Conservation (phyloP, 2,113 vertebrate species). For the Pteronura brasiliensis region DNA sequence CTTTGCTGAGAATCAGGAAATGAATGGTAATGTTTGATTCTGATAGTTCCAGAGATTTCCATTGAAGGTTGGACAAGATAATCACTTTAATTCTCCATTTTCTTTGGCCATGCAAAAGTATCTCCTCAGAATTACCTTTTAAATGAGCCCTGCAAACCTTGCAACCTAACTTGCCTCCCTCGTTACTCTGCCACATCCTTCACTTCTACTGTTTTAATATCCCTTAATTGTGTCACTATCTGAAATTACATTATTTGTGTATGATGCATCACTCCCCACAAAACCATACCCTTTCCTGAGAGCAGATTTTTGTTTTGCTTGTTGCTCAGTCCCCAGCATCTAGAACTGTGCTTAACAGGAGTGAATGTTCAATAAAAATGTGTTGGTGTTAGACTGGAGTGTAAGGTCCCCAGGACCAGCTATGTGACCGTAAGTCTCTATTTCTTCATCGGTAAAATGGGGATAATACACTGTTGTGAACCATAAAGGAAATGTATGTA, state of each 20-base stretch:
- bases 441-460: background rate
- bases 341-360: background rate
- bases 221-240: background rate
- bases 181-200: background rate
- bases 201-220: background rate
- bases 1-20: background rate
- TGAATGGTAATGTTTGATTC: conserved; percentile 21
- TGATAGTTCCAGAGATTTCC: conserved; percentile 33
- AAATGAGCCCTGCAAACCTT: background rate
- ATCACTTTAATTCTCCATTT: conserved; percentile 14
- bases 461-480: background rate
- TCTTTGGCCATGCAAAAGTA: background rate
- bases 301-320: background rate
- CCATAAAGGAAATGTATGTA: background rate
- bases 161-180: background rate
- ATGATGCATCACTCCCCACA: background rate
- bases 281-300: background rate
- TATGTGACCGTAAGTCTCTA: background rate
- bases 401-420: background rate
- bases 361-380: background rate
- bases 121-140: conserved; percentile 2
- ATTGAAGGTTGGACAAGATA: background rate
- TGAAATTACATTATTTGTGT: background rate
- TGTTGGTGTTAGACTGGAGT: background rate
- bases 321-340: background rate